Evolutionary conservation across 2,113 vertebrate genomes (phyloP).

Genomic region (Uria aalge): DNA sequence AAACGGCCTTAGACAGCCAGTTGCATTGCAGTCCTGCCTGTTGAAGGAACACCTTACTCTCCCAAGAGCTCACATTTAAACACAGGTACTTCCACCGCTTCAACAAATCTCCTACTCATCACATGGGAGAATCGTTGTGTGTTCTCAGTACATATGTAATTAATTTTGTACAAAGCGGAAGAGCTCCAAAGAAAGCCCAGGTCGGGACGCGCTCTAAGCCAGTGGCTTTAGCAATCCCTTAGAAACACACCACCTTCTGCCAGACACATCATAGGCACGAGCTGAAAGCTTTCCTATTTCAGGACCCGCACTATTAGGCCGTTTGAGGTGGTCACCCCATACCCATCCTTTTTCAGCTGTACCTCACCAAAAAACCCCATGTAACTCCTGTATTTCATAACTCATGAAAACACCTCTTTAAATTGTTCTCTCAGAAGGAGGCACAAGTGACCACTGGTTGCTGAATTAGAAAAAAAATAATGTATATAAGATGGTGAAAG

Average conservation of each 20-base stretch:
- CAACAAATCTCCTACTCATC: not conserved
- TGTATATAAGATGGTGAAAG: not conserved
- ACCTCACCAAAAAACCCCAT: not conserved
- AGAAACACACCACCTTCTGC: not conserved
- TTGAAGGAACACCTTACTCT: not conserved
- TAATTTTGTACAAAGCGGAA: constrained; percentile 44
- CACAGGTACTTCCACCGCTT: not conserved
- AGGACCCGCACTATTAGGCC: not conserved
- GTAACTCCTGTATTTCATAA: not conserved
- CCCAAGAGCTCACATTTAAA: not conserved
- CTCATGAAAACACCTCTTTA: not conserved
- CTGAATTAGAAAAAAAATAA: not conserved
- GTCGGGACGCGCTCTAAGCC: not conserved
- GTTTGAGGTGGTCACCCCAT: not conserved
- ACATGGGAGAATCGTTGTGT: not conserved
- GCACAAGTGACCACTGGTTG: not conserved
- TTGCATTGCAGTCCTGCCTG: not conserved
- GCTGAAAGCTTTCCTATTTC: not conserved
- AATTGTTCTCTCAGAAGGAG: not conserved
- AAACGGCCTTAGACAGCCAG: not conserved
- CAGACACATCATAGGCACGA: not conserved
- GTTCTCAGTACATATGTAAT: not conserved
- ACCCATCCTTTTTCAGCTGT: not conserved
- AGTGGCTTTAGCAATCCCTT: not conserved
- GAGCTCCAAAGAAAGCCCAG: constrained; percentile 25